A percentile compares a stretch with the other conserved stretches of the same genome.
These are phyloP conservation scores for Esox lucius DNA, from an alignment of 2,797 vertebrate genomes.

Conservation along the genomic window DNA sequence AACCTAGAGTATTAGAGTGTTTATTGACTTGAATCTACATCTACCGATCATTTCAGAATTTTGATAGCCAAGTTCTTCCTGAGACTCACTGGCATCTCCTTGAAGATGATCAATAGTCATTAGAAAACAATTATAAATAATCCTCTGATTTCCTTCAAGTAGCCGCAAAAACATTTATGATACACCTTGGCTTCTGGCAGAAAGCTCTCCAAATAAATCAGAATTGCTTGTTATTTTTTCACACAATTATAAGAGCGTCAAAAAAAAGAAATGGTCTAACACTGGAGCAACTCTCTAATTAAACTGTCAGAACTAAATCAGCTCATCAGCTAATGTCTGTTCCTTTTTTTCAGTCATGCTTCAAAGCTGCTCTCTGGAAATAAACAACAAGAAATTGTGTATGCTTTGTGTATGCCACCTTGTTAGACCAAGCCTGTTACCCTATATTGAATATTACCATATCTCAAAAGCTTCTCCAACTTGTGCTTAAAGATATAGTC, in stretches of 20 bases:
- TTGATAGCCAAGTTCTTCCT: background rate
- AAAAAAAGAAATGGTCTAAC: too few species aligned
- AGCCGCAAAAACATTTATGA: background rate
- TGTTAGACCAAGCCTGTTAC: too few species aligned
- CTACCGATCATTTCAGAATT: background rate
- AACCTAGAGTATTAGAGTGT: background rate
- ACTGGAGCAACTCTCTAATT: too few species aligned
- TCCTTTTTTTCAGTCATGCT: background rate
- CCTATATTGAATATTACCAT: too few species aligned
- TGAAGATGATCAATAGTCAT: background rate
- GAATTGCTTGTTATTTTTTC: too few species aligned
- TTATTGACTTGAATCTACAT: background rate
- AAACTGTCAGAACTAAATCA: background rate
- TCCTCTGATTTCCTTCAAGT: background rate
- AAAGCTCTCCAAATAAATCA: background rate
- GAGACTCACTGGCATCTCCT: background rate
- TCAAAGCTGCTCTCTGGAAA: too few species aligned
- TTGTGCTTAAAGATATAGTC: too few species aligned
- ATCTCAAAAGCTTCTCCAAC: too few species aligned
- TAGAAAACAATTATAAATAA: background rate
- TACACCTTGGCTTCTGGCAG: background rate
- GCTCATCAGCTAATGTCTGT: background rate
- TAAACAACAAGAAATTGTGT: too few species aligned
- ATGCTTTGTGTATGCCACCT: too few species aligned
- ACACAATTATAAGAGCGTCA: too few species aligned